phyloP scores from a whole-genome alignment of 2,797 vertebrate species.

The Simalia tracyae region DNA sequence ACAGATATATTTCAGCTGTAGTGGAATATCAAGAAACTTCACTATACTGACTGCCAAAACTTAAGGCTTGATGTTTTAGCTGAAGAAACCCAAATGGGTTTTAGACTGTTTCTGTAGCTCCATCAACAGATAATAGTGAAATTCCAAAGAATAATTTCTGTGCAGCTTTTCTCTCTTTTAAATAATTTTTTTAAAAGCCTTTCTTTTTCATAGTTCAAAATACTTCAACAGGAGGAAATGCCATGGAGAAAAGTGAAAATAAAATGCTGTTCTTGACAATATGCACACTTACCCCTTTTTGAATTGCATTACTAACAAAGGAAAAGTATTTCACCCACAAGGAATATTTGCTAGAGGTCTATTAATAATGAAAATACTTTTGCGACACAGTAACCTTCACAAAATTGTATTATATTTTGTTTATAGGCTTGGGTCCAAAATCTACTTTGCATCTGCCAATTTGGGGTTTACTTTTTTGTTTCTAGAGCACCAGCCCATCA shows the following conservation, averaged over 20 bases:
- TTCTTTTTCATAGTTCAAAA: slow-evolving; percentile 5
- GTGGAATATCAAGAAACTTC: background rate
- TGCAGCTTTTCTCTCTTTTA: background rate
- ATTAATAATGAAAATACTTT: background rate
- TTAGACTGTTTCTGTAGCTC: background rate
- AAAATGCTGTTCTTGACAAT: background rate
- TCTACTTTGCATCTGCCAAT: background rate
- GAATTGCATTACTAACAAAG: background rate
- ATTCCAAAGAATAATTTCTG: background rate
- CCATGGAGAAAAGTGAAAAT: background rate
- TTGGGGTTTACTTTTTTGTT: background rate
- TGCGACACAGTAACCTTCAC: slow-evolving; percentile 1
- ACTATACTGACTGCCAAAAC: background rate
- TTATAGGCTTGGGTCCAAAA: background rate
- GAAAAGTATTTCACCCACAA: background rate
- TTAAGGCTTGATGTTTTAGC: background rate
- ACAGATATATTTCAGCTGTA: background rate
- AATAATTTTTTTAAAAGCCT: background rate
- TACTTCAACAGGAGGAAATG: background rate
- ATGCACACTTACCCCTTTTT: background rate
- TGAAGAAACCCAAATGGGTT: background rate
- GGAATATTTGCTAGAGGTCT: background rate
- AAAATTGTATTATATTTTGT: slow-evolving; percentile 29
- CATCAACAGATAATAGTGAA: background rate
- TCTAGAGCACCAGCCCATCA: background rate